A percentile compares a stretch with the other conserved stretches of the same genome.
phyloP scores from a whole-genome alignment of 2,888 invertebrate genomes.

The Cybosia mesomella region DNA sequence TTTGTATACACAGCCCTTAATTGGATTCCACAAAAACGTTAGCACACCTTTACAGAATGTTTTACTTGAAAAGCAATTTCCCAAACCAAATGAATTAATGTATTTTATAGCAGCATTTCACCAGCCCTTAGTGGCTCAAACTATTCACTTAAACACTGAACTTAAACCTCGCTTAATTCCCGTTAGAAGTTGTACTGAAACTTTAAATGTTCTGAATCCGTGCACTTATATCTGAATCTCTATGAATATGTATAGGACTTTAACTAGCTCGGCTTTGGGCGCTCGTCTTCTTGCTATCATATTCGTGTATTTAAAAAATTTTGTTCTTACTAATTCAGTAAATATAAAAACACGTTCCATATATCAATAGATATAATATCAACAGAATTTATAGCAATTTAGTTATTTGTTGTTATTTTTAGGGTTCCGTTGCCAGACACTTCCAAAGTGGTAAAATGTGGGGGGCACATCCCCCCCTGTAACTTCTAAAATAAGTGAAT shows the following conservation, averaged over 20 bases:
- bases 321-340: too few species aligned
- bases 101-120: not conserved
- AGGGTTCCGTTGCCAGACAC: too few species aligned
- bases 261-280: conserved; percentile 26
- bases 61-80: not conserved
- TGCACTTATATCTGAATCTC: conserved; percentile 22
- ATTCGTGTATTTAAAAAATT: not conserved
- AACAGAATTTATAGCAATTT: too few species aligned
- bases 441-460: too few species aligned
- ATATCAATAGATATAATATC: too few species aligned
- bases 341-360: too few species aligned
- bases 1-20: not conserved
- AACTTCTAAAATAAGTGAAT: too few species aligned
- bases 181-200: conserved; percentile 21
- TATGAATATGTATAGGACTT: conserved; percentile 39
- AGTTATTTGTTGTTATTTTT: too few species aligned
- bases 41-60: not conserved
- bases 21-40: not conserved
- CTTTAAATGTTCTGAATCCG: conserved; percentile 30
- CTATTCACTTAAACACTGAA: conserved; percentile 22
- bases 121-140: conserved; percentile 9
- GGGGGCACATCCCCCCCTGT: too few species aligned
- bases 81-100: not conserved
- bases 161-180: conserved; percentile 16
- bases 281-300: not conserved